phyloP scores from a whole-genome alignment of 2,888 invertebrate species.

The Boloria selene region DNA sequence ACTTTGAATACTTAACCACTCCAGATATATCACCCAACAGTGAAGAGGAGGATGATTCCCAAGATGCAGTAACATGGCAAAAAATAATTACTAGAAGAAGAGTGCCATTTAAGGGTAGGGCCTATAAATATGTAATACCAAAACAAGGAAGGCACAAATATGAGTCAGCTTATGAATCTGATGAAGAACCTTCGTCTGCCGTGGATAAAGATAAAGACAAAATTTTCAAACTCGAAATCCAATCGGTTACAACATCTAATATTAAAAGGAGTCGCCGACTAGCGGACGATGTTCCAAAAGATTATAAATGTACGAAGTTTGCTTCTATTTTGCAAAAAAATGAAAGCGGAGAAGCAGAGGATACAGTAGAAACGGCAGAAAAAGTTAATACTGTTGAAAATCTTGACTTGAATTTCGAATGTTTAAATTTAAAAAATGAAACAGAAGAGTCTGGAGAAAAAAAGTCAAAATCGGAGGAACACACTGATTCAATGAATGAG shows the following conservation, averaged over 20 bases:
- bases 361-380: not conserved
- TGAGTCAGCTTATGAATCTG: not conserved
- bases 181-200: not conserved
- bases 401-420: not conserved
- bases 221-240: too few species aligned
- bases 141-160: not conserved
- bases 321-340: too few species aligned
- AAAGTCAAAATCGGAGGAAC: not conserved
- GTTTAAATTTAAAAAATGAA: not conserved
- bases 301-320: too few species aligned
- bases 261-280: too few species aligned
- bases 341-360: not conserved
- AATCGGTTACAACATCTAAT: too few species aligned
- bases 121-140: slow-evolving; percentile 8
- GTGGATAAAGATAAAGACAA: too few species aligned
- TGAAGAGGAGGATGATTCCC: slow-evolving; percentile 4
- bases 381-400: slow-evolving; percentile 1
- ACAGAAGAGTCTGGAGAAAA: not conserved
- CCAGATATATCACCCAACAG: slow-evolving; percentile 18
- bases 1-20: slow-evolving; percentile 8
- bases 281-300: too few species aligned
- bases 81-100: not conserved
- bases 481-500: not conserved
- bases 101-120: slow-evolving; percentile 1
- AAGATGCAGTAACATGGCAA: not conserved